Conservation (phyloP, 2,797 vertebrate species). For the Lycodopsis pacificus region DNA sequence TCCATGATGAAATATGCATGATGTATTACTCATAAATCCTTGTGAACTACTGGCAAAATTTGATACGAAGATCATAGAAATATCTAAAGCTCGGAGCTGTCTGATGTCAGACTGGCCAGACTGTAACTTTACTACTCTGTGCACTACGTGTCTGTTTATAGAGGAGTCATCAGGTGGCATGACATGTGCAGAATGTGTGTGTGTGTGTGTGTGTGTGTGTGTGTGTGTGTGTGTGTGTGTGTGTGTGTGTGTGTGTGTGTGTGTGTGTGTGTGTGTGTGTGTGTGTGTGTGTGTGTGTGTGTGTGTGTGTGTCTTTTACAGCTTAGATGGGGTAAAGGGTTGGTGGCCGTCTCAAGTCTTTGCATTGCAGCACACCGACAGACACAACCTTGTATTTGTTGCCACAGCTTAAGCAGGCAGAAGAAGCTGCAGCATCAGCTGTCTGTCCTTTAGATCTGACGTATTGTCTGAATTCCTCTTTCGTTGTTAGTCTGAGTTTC, state of each 20-base stretch:
- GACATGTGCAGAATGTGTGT: not conserved
- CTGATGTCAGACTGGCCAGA: not conserved
- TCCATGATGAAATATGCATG: not conserved
- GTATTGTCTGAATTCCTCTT: not conserved
- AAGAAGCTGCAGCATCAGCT: constrained; percentile 45
- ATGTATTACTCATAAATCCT: not conserved
- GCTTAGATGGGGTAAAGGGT: not conserved
- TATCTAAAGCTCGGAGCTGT: not conserved
- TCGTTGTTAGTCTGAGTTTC: constrained; percentile 3
- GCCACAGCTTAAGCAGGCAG: constrained; percentile 20
- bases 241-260: not conserved
- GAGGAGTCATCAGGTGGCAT: constrained; percentile 19
- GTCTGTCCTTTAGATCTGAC: not conserved
- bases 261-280: not conserved
- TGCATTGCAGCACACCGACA: not conserved
- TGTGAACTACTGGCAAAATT: not conserved
- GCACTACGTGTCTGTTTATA: constrained; percentile 11
- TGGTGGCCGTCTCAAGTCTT: not conserved
- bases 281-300: not conserved
- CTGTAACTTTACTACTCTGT: constrained; percentile 8
- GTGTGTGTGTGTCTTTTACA: not conserved
- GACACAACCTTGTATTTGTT: constrained; percentile 10
- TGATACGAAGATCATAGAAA: constrained; percentile 9
- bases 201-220: not conserved
- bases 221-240: not conserved